Evolutionary conservation across 1,140 invertebrate species (phyloP).

Genomic region (Drosophila bipectinata): DNA sequence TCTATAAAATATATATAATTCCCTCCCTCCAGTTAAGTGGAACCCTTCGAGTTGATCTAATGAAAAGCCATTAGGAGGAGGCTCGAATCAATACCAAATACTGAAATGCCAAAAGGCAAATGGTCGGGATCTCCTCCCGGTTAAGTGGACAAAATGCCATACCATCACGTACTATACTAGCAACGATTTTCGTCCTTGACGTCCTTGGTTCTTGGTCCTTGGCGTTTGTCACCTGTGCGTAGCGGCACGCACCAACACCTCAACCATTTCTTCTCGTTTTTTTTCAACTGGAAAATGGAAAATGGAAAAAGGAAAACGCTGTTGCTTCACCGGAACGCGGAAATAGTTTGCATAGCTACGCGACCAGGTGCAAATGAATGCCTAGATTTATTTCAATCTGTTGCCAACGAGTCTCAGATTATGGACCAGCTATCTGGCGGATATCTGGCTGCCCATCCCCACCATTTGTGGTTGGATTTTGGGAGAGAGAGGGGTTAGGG

Average conservation of each 20-base stretch:
- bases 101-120: slow-evolving; percentile 1
- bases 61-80: slow-evolving; percentile 61
- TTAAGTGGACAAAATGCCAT: slow-evolving; percentile 48
- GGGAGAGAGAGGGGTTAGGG: not conserved
- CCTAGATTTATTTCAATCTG: slow-evolving; percentile 83
- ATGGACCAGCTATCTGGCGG: slow-evolving; percentile 22
- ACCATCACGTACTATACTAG: slow-evolving; percentile 51
- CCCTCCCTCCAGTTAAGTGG: not conserved
- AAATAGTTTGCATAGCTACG: slow-evolving; percentile 70
- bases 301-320: slow-evolving; percentile 19
- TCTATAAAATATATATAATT: not conserved
- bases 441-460: not conserved
- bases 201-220: slow-evolving; percentile 17
- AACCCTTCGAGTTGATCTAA: slow-evolving; percentile 36
- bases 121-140: not conserved
- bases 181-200: not conserved
- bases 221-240: slow-evolving; percentile 68
- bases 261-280: not conserved
- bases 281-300: not conserved
- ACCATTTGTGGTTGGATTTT: slow-evolving; percentile 18
- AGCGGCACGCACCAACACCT: slow-evolving; percentile 48
- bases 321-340: slow-evolving; percentile 39
- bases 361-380: slow-evolving; percentile 78
- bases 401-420: slow-evolving; percentile 80
- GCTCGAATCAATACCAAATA: slow-evolving; percentile 29